Percentiles rank a stretch among this genome's conserved stretches.
Conservation (phyloP, 2,888 invertebrate species). For the Pseudoips prasinana region DNA sequence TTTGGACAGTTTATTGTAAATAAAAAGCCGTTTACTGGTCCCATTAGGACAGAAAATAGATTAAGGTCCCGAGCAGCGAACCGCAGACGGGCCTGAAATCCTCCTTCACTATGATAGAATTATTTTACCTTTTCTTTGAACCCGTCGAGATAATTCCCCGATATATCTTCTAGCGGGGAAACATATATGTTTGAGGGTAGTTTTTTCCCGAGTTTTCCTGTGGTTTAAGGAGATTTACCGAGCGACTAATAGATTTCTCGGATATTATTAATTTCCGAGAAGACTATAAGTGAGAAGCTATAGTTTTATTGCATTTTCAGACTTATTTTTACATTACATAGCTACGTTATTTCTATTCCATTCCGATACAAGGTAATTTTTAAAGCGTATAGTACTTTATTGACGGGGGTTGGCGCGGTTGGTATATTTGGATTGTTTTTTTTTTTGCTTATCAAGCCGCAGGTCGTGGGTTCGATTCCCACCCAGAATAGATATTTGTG, state of each 20-base stretch:
- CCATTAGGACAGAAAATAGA: constrained; percentile 38
- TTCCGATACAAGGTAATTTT: too few species aligned
- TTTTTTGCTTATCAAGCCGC: too few species aligned
- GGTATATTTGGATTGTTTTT: too few species aligned
- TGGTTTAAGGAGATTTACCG: constrained; percentile 8
- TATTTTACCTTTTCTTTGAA: constrained; percentile 34
- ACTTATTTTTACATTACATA: too few species aligned
- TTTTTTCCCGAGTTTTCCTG: constrained; percentile 10
- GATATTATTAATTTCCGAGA: too few species aligned
- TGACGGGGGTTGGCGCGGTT: too few species aligned
- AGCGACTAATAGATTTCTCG: neutral
- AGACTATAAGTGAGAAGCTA: too few species aligned
- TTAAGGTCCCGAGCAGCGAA: constrained; percentile 31
- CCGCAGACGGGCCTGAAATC: constrained; percentile 24
- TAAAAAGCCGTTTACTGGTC: constrained; percentile 31
- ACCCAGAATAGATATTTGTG: too few species aligned
- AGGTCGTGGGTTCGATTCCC: too few species aligned
- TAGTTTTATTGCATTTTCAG: too few species aligned
- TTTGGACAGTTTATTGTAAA: constrained; percentile 28
- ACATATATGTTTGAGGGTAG: constrained; percentile 16
- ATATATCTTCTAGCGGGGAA: constrained; percentile 22
- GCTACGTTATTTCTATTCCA: too few species aligned
- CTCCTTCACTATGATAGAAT: constrained; percentile 25
- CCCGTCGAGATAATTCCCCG: constrained; percentile 21
- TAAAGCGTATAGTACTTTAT: too few species aligned